Conservation (phyloP, 2,888 invertebrate species). For the Hirudinaria manillensis region DNA sequence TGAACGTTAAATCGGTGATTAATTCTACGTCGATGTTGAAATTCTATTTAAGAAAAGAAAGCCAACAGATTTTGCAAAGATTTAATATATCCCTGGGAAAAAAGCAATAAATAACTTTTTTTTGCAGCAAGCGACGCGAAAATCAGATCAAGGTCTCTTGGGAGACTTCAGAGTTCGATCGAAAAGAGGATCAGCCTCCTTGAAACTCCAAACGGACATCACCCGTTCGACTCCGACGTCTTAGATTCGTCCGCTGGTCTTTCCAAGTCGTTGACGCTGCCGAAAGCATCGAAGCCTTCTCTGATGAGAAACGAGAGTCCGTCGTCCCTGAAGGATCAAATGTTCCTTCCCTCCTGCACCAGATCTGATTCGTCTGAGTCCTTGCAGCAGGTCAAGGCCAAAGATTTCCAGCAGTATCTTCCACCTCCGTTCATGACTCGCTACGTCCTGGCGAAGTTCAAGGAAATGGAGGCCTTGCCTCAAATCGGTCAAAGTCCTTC, state of each 20-base stretch:
- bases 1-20: not conserved
- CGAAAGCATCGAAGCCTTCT: not conserved
- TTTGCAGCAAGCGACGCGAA: not conserved
- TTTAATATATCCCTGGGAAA: not conserved
- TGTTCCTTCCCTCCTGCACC: slow-evolving; percentile 3
- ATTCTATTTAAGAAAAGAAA: not conserved
- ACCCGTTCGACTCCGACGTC: not conserved
- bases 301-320: slow-evolving; percentile 4
- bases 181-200: slow-evolving; percentile 3
- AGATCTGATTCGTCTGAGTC: not conserved
- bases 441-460: slow-evolving; percentile 11
- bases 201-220: not conserved
- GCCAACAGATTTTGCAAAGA: not conserved
- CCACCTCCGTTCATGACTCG: slow-evolving; percentile 1
- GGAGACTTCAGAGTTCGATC: not conserved
- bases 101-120: not conserved
- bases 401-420: slow-evolving; percentile 3
- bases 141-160: slow-evolving; percentile 10
- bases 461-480: slow-evolving; percentile 16
- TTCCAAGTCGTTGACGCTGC: slow-evolving; percentile 5
- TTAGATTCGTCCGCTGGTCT: not conserved
- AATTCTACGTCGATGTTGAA: not conserved
- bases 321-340: not conserved
- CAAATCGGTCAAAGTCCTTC: not conserved
- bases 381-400: not conserved